Evolutionary conservation across 2,888 invertebrate genomes (phyloP).

Genomic region (Epistrophe eligans): DNA sequence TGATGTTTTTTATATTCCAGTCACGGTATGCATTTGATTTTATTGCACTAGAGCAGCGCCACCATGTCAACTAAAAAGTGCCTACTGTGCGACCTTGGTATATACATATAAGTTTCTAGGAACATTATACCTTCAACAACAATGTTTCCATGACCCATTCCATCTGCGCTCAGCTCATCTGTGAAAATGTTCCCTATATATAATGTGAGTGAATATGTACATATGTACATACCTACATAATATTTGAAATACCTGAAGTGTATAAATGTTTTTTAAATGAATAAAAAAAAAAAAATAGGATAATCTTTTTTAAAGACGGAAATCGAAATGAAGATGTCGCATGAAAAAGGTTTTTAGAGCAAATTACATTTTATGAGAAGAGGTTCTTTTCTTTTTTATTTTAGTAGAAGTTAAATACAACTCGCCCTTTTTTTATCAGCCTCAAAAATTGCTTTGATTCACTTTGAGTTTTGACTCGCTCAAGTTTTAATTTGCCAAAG

Average conservation of each 20-base stretch:
- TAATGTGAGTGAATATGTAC: neutral
- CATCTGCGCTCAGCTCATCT: neutral
- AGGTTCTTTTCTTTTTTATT: no score
- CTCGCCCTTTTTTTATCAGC: no score
- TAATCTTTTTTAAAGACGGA: no score
- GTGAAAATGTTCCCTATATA: neutral
- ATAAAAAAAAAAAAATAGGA: no score
- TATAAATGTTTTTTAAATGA: neutral
- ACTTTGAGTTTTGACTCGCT: no score
- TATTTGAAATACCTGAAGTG: neutral
- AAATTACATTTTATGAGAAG: no score
- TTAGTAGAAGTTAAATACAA: no score
- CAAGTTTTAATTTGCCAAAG: no score
- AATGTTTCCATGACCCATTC: slow-evolving; percentile 22
- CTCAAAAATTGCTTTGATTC: no score
- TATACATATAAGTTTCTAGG: slow-evolving; percentile 10
- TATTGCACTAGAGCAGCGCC: slow-evolving; percentile 11
- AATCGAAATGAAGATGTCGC: neutral
- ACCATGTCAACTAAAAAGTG: slow-evolving; percentile 16
- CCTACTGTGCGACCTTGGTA: slow-evolving; percentile 14
- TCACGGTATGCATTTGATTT: slow-evolving; percentile 32
- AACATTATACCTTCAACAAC: slow-evolving; percentile 9
- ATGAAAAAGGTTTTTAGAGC: neutral
- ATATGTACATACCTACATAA: neutral
- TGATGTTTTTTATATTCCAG: slow-evolving; percentile 17